Evolutionary conservation across 2,888 invertebrate genomes (phyloP).

Genomic region (Drosophila paracracens): DNA sequence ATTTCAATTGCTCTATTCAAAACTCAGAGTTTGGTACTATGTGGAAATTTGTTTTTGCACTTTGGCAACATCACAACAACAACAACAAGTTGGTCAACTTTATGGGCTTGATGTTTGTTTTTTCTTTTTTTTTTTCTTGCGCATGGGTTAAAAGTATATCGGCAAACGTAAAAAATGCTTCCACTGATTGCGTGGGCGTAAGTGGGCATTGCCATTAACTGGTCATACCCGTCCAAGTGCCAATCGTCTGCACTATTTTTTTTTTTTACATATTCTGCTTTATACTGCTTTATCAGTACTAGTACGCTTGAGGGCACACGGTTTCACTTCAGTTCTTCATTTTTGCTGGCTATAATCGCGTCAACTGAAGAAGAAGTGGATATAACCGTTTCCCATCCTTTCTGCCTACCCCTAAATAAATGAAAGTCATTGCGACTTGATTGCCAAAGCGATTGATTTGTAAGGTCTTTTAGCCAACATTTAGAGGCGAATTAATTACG

Average conservation of each 20-base stretch:
- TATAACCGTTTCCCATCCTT: conserved; percentile 39
- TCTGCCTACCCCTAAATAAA: conserved; percentile 12
- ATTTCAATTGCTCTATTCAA: conserved; percentile 3
- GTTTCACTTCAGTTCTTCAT: conserved; percentile 12
- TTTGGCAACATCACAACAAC: conserved; percentile 47
- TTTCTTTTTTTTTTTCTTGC: conserved; percentile 19
- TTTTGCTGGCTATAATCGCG: conserved; percentile 66
- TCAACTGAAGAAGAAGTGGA: conserved; percentile 66
- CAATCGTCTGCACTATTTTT: conserved; percentile 31
- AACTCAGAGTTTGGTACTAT: neutral
- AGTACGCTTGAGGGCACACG: conserved; percentile 45
- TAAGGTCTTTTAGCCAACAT: conserved; percentile 15
- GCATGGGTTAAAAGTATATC: conserved; percentile 38
- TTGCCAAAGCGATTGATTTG: conserved; percentile 31
- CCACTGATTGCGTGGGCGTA: conserved; percentile 73
- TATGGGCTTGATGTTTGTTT: conserved; percentile 40
- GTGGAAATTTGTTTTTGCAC: conserved; percentile 15
- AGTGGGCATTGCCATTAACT: conserved; percentile 70
- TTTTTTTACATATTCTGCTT: conserved; percentile 9
- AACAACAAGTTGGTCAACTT: conserved; percentile 49
- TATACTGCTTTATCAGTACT: conserved; percentile 39
- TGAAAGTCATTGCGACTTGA: conserved; percentile 31
- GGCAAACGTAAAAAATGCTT: conserved; percentile 46
- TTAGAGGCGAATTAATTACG: neutral
- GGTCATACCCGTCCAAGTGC: conserved; percentile 58